Evolutionary conservation across 2,888 invertebrate genomes (phyloP), one percentile per base, ranked within the genome.

Genomic region (Calameuta idolon): DNA sequence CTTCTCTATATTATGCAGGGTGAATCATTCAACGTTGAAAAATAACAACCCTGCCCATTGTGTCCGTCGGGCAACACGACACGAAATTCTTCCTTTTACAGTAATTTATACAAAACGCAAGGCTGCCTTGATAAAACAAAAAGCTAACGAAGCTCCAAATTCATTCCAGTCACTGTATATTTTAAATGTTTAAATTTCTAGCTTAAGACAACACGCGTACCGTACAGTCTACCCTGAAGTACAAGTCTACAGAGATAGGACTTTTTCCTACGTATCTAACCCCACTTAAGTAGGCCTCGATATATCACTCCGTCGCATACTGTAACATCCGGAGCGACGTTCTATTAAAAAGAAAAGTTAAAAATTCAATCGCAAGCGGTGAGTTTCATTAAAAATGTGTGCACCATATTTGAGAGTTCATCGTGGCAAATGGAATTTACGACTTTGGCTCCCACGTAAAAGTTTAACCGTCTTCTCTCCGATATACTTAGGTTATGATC

Each of bases 11-110:
- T 37, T 77, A 34, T 40, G 30, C 77, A 75, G 75, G 71, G 77
- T 75, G 69, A 37, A 34, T 75, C 75, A 77, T 77, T 75, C n/a
- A 34, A 33, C 69, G 68, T 34, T 3, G 35, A 34, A 76, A 55
- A 55, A 55, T 55, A 55, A 23, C 23, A 55, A 55, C 55, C 23
- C 55, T 55, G 9, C 9, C 55, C 2, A 2, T 23, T 55, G 23
- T 55, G 23, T 55, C 23, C 55, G 55, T 55, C 55, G 55, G 9
- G 55, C 23, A 23, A 55, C 23, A 55, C 55, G 55, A 55, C 23
- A 55, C 23, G 23, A 5, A 55, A 55, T 9, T 23, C 55, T 55
- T 55, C 5, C 23, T 55, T 23, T 55, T 55, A 23, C 40, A 55
- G 23, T 55, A 15, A 55, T 55, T 55, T 55, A 55, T 55, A 55